phyloP scores from a whole-genome alignment of 2,113 vertebrate species.

The Larimichthys polyactis region DNA sequence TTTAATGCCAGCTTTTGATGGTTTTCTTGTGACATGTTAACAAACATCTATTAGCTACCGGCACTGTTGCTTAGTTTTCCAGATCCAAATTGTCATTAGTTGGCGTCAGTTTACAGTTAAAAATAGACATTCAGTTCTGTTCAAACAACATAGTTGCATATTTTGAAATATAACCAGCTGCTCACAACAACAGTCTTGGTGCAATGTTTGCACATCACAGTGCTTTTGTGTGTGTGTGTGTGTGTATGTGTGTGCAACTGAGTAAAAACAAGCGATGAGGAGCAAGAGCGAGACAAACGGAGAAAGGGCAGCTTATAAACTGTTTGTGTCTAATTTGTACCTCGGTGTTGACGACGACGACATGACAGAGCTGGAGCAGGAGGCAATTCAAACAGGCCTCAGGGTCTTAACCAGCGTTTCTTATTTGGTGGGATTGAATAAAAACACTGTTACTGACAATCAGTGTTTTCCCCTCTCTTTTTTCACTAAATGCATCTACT shows the following conservation, averaged over 20 bases:
- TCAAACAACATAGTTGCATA: background rate
- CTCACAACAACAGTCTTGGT: background rate
- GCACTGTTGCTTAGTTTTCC: background rate
- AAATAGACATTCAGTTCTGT: background rate
- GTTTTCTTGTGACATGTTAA: background rate
- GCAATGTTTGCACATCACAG: background rate
- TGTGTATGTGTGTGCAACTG: background rate
- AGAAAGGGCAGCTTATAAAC: slow-evolving; percentile 38
- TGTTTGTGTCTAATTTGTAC: slow-evolving; percentile 51
- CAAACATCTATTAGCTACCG: background rate
- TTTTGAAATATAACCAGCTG: slow-evolving; percentile 15
- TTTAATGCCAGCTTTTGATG: background rate
- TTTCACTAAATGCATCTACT: background rate
- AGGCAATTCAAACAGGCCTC: slow-evolving; percentile 33
- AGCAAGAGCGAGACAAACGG: background rate
- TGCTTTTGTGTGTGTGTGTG: background rate
- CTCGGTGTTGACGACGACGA: slow-evolving; percentile 35
- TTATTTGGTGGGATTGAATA: slow-evolving; percentile 11
- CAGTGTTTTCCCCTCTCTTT: background rate
- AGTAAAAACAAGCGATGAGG: slow-evolving; percentile 11
- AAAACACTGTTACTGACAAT: slow-evolving; percentile 25
- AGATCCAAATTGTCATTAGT: background rate
- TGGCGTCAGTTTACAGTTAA: background rate
- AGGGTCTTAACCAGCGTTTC: slow-evolving; percentile 25
- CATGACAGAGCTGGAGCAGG: slow-evolving; percentile 29